Base-by-base conservation (phyloP, 2,888 invertebrate genomes). In the Chaetoderma sp. region DNA sequence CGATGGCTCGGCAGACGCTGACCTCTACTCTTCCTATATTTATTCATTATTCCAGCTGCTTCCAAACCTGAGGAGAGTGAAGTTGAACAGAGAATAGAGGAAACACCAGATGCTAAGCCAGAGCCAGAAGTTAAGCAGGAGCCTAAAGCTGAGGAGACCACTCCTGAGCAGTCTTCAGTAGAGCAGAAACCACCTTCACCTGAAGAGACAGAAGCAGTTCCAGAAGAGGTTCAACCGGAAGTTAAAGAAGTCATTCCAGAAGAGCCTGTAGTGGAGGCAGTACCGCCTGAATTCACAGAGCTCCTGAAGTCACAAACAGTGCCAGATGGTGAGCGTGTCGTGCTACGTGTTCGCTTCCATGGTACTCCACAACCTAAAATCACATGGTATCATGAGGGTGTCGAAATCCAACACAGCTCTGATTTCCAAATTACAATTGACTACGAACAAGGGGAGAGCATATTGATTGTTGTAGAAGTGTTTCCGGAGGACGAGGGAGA, bases 401-500 rank as follows among this genome's bases (percentile, higher is more conserved):
- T 84, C 68, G 85, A 83, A 61, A 84, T 88, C 52, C 65, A 80
- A 54, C 84, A 85, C 28, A 82, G 78, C 44, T 67, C 74, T 4
- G 86, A 86, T 66, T 87, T 86, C 69, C 79, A 87, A 65, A 82
- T 87, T 55, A 81, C 78, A 57, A 83, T 86, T 62, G 87, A 88
- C 71, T 73, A 93, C 78, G 92, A 95, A 70, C 94, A 93, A 27
- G 95, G 96, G 27, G 91, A 91, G 75, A 95, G 93, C 82, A 93
- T 93, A 47, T 89, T 99, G 68, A 93, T 93, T 81, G 94, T 99
- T 80, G 93, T 95, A 8, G 96, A 98, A 88, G 96, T 96, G n/a
- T 97, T 96, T 90, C 97, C 98, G 25, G 98, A 99, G 88, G 98
- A 99, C 85, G 98, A 98, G 85, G 99, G 98, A 16, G 92, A 92